phyloP scores from a whole-genome alignment of 2,888 invertebrate genomes.

The Magallana nippona region DNA sequence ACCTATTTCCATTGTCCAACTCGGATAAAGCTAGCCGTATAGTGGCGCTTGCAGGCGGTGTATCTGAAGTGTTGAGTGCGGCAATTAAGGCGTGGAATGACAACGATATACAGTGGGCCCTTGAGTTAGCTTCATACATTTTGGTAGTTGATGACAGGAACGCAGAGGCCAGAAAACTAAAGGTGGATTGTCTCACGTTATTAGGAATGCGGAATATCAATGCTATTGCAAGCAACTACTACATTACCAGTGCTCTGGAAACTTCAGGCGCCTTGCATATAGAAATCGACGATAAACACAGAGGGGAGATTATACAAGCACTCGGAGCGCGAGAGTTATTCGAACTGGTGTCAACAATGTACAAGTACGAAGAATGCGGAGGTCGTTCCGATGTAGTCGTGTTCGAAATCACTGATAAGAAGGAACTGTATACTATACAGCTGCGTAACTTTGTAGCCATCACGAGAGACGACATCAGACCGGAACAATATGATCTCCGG shows the following conservation, averaged over 20 bases:
- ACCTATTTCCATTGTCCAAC: constrained; percentile 63
- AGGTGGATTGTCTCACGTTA: constrained; percentile 60
- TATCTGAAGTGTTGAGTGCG: constrained; percentile 46
- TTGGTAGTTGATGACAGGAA: constrained; percentile 55
- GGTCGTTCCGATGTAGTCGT: constrained; percentile 51
- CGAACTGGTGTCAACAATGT: constrained; percentile 55
- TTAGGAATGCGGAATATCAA: constrained; percentile 64
- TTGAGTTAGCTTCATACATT: constrained; percentile 65
- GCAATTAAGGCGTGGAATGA: constrained; percentile 62
- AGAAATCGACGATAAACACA: constrained; percentile 31
- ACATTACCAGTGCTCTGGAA: constrained; percentile 67
- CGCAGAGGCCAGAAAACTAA: constrained; percentile 59
- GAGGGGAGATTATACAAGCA: constrained; percentile 44
- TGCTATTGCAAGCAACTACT: constrained; percentile 70
- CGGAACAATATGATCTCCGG: constrained; percentile 54
- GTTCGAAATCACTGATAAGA: constrained; percentile 49
- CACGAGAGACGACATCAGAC: constrained; percentile 46
- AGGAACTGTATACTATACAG: constrained; percentile 55
- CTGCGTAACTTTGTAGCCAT: constrained; percentile 66
- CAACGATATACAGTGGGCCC: constrained; percentile 70
- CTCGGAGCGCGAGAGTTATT: constrained; percentile 57
- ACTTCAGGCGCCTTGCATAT: constrained; percentile 57
- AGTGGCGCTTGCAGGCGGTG: constrained; percentile 58
- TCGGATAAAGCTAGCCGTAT: constrained; percentile 62
- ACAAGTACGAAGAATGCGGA: constrained; percentile 58